Conservation (phyloP, 2,113 vertebrate genomes). For the Macrotis lagotis region DNA sequence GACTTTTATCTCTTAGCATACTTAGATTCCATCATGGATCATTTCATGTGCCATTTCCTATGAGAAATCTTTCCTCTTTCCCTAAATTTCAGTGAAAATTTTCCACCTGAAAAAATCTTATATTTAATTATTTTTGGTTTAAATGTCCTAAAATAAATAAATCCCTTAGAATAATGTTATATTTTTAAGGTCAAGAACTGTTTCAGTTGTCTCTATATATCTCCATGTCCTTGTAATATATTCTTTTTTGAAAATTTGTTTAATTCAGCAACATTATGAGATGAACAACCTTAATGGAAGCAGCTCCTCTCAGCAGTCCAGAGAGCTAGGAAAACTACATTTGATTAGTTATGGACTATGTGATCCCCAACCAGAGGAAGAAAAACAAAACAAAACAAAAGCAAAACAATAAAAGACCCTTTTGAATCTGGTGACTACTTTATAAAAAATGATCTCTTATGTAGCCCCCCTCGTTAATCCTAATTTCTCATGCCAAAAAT, state of each 20-base stretch:
- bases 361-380: too few relatives aligned
- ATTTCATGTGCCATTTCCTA: neutral
- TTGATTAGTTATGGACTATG: too few relatives aligned
- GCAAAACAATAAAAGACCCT: too few relatives aligned
- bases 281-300: too few relatives aligned
- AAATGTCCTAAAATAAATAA: neutral
- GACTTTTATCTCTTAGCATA: neutral
- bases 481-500: too few relatives aligned
- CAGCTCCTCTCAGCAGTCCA: too few relatives aligned
- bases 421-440: too few relatives aligned
- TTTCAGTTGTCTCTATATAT: neutral
- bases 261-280: too few relatives aligned
- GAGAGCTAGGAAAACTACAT: too few relatives aligned
- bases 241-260: neutral
- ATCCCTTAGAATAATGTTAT: neutral
- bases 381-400: too few relatives aligned
- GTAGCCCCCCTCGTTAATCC: too few relatives aligned
- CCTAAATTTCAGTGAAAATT: neutral
- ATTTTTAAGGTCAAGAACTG: neutral
- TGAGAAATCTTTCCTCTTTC: neutral
- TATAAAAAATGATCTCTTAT: too few relatives aligned
- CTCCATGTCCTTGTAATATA: neutral
- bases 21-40: neutral
- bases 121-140: neutral
- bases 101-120: neutral